Base-by-base conservation (phyloP, 2,797 vertebrate species). In the Spondyliosoma cantharus region DNA sequence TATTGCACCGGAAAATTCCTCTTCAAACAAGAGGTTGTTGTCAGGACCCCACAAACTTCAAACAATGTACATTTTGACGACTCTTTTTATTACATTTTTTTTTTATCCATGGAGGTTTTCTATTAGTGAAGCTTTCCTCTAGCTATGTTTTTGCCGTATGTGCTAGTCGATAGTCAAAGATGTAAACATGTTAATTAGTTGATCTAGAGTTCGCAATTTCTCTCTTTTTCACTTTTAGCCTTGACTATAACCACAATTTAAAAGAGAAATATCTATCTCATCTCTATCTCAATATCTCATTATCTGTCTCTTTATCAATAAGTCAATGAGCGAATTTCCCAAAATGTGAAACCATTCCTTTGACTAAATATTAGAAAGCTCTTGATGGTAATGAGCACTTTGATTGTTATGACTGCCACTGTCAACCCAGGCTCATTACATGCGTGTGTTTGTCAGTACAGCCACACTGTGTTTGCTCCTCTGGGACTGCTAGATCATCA, bases 401-500 rank as follows among this genome's bases (percentile, higher is more conserved):
- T 64, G 52, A 70, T 68, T 64, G 77, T 73, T 66, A 53, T 82
- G 66, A 75, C 82, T 84, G 66, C 72, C 72, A 82, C 72, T 77
- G 78, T 87, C 64, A 87, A 62, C 62, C 32, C 45, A 64, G 76
- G 65, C 70, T 89, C 68, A 84, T 6, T 45, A 43, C 53, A 25
- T 27, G 32, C 60, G 22, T 50, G 60, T 53, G 46, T 70, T 20
- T 76, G 65, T 82, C 52, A 66, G 48, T 74, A 50, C 63, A 57
- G 52, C 89, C 84, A 66, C 49, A 53, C 52, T 32, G 57, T 72
- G 66, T 79, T 52, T 63, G 52, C 62, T 91, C 89, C 90, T 88
- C 54, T 76, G 86, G 87, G 92, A 92, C 83, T 84, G 86, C 85
- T 91, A 90, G 94, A 95, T 95, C 94, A 95, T 96, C 93, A 95